A percentile compares a stretch with the other conserved stretches of the same genome.
Conservation (phyloP, 2,888 invertebrate species). For the Gastrophysa polygoni region DNA sequence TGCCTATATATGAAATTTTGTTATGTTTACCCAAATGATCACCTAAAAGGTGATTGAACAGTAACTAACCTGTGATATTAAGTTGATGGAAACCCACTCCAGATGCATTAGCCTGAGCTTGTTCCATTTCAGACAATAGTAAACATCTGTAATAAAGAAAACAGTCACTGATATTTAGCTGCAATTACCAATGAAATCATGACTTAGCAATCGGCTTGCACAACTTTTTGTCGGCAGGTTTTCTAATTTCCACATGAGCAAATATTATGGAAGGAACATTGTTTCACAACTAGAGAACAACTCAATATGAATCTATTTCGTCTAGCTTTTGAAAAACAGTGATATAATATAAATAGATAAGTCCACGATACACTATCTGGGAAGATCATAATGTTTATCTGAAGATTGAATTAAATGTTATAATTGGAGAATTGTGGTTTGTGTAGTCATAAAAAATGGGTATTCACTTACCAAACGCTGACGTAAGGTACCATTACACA, state of each 20-base stretch:
- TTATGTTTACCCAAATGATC: no score
- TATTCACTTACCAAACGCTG: slow-evolving; percentile 36
- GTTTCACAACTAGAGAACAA: slow-evolving; percentile 2
- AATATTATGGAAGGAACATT: slow-evolving; percentile 10
- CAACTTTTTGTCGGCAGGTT: slow-evolving; percentile 19
- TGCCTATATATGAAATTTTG: no score
- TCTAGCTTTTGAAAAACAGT: no score
- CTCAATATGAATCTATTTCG: background rate
- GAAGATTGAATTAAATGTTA: background rate
- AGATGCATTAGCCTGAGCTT: slow-evolving; percentile 41
- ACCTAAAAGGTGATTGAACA: no score
- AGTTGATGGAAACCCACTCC: slow-evolving; percentile 69
- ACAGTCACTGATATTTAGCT: slow-evolving; percentile 3
- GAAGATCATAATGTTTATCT: slow-evolving; percentile 19
- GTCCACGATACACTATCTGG: background rate
- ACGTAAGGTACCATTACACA: slow-evolving; percentile 38
- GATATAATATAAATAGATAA: no score
- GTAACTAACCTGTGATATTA: slow-evolving; percentile 68
- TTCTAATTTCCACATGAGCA: slow-evolving; percentile 22
- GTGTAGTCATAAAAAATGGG: slow-evolving; percentile 25
- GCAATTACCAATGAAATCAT: slow-evolving; percentile 15
- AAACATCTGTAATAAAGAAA: slow-evolving; percentile 18
- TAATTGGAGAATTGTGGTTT: slow-evolving; percentile 11
- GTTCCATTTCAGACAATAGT: slow-evolving; percentile 34
- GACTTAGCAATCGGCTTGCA: slow-evolving; percentile 6